Base-by-base conservation (phyloP, 30 jellyfish, hydroid and myxozoan genomes). In the Pelagia noctiluca region DNA sequence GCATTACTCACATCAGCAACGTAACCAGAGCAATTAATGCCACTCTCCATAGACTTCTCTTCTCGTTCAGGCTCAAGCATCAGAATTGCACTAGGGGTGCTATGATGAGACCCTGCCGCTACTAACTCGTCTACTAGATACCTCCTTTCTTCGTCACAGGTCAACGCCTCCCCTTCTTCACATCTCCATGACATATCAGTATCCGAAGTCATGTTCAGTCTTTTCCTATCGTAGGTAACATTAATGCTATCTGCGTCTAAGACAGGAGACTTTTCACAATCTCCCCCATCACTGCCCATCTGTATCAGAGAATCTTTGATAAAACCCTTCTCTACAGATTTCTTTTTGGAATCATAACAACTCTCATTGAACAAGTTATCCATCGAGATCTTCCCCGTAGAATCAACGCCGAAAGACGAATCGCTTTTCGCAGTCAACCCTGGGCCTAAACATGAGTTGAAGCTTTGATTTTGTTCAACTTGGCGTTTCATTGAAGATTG, bases 351-450 rank as follows among this genome's bases (percentile, higher is more conserved):
- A 7, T 30, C 11, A 46, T 74, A 79, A 30, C 77, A 76, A 33
- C 90, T 37, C 66, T 81, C 36, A 32, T 32, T 34, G 52, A 77
- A 68, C 1, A 84, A 81, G 8, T 57, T 35, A 26, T n/a, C 10
- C 29, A 53, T 69, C 16, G 78, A 65, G 18, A 57, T 78, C 49
- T 68, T 68, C 81, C 35, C 77, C 24, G 69, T 25, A 63, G 37
- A 50, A 33, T 60, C 73, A 33, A 16, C 35, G 35, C 38, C 35
- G 25, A 35, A 12, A n/a, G 87, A 52, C 2, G 76, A 25, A 23
- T 60, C 47, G 42, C 50, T 36, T 23, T 35, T 75, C 28, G 21
- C 36, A 25, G 65, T 70, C 19, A 67, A 19, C 19, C 42, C 83
- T 18, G 83, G n/a, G n/a, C n/a, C n/a, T n/a, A n/a, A n/a, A n/a